Evolutionary conservation across 1,140 invertebrate species (phyloP).

Genomic region (Mycetomoellerius zeteki): DNA sequence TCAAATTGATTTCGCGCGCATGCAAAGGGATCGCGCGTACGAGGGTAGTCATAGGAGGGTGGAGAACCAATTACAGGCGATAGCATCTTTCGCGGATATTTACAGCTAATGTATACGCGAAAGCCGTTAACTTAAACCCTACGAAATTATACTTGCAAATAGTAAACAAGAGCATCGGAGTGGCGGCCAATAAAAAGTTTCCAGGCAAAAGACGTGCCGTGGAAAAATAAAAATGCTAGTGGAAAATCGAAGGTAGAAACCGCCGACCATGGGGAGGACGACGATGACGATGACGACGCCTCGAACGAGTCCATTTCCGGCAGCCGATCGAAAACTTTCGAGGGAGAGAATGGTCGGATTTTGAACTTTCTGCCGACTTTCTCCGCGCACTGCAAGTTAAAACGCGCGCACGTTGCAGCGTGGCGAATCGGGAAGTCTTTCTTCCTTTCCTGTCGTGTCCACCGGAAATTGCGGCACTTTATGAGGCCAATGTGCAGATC

Average conservation of each 20-base stretch:
- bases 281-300: background rate
- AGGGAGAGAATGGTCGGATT: slow-evolving; percentile 26
- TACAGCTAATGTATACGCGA: slow-evolving; percentile 63
- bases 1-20: slow-evolving; percentile 55
- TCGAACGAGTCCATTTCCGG: slow-evolving; percentile 54
- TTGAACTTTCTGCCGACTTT: slow-evolving; percentile 48
- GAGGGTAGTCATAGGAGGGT: slow-evolving; percentile 32
- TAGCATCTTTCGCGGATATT: slow-evolving; percentile 60
- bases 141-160: slow-evolving; percentile 64
- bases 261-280: background rate
- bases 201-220: slow-evolving; percentile 37
- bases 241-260: slow-evolving; percentile 7
- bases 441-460: slow-evolving; percentile 40
- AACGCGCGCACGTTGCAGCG: slow-evolving; percentile 51
- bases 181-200: slow-evolving; percentile 50
- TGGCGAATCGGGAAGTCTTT: slow-evolving; percentile 45
- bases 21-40: slow-evolving; percentile 53
- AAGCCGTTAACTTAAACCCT: slow-evolving; percentile 53
- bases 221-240: slow-evolving; percentile 45
- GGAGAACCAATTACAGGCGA: slow-evolving; percentile 62
- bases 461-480: slow-evolving; percentile 76
- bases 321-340: slow-evolving; percentile 33
- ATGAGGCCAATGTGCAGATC: slow-evolving; percentile 67
- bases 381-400: slow-evolving; percentile 49
- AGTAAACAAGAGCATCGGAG: slow-evolving; percentile 55